Evolutionary conservation across 2,888 invertebrate genomes (phyloP).

Genomic region (Andrena praecox): DNA sequence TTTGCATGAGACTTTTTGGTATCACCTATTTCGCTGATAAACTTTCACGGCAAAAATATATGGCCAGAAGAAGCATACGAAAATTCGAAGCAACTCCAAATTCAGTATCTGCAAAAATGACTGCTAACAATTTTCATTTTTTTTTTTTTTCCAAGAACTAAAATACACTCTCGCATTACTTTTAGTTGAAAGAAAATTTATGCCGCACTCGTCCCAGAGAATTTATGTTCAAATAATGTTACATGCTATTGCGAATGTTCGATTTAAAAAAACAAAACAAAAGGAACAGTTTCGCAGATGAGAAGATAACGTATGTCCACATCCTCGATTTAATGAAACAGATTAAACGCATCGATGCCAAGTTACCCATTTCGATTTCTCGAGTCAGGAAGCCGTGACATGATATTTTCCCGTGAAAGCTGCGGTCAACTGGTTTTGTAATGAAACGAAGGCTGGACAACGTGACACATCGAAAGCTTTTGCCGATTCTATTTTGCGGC

Average conservation of each 20-base stretch:
- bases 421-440: neutral
- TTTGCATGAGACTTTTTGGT: no score
- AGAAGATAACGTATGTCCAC: neutral
- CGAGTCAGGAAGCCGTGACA: neutral
- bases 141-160: no score
- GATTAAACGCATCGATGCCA: neutral
- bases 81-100: no score
- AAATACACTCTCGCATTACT: no score
- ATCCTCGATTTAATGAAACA: neutral
- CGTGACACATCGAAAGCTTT: neutral
- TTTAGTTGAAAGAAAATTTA: no score
- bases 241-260: no score
- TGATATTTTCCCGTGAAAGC: neutral
- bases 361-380: neutral
- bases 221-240: neutral
- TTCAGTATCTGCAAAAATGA: no score
- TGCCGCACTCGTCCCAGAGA: no score
- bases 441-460: neutral
- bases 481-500: slow-evolving; percentile 32
- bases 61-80: no score
- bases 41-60: no score
- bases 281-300: neutral
- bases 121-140: no score
- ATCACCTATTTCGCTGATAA: no score
- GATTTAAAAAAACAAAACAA: neutral